Evolutionary conservation across 92 coral and sea anemone species (phyloP).

Genomic region (Parazoanthus darwini): DNA sequence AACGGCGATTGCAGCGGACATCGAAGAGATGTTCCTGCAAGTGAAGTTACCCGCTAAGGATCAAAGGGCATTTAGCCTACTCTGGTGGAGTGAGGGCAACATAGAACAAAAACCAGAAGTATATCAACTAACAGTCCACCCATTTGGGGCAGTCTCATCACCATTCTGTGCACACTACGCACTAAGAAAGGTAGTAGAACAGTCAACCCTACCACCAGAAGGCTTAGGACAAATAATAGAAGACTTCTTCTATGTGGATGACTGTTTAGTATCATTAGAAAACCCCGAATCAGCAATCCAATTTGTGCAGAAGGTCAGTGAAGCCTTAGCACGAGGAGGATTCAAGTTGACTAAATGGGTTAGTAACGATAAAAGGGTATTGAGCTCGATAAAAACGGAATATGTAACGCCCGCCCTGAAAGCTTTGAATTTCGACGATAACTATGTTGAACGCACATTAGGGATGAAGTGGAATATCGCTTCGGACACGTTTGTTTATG

Average conservation of each 20-base stretch:
- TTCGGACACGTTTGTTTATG: no score
- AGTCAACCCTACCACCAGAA: neutral
- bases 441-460: neutral
- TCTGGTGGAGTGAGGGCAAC: neutral
- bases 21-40: no score
- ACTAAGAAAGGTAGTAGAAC: no score
- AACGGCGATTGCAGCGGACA: neutral
- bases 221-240: neutral
- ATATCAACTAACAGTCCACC: neutral
- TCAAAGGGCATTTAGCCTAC: no score
- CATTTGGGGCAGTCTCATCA: no score
- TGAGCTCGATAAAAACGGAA: neutral
- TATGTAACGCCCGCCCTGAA: neutral
- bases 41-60: no score
- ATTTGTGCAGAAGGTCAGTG: neutral
- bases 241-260: neutral
- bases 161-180: neutral
- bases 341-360: no score
- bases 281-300: neutral
- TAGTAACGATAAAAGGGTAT: neutral
- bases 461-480: no score
- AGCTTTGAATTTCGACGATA: neutral
- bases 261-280: neutral
- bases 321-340: neutral
- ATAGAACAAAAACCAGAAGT: neutral